Percentiles rank a stretch among this genome's conserved stretches.
phyloP scores from a whole-genome alignment of 2,113 vertebrate species.

The Fukomys damarensis region DNA sequence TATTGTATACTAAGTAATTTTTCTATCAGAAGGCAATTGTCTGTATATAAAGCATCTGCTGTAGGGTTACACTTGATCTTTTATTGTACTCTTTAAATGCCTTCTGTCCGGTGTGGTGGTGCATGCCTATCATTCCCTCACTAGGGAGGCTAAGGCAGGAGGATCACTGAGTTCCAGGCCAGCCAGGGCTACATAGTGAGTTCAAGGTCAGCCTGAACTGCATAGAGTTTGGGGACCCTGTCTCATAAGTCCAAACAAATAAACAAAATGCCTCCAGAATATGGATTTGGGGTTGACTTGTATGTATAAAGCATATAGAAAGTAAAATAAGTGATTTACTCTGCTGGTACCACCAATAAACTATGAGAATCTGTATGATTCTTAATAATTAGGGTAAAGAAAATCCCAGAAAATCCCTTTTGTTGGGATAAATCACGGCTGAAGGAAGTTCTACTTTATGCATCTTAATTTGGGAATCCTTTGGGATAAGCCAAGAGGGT shows the following conservation, averaged over 20 bases:
- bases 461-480: neutral
- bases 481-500: neutral
- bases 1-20: neutral
- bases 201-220: neutral
- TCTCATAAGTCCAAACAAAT: neutral
- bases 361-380: neutral
- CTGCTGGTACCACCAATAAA: neutral
- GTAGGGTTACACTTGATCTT: neutral
- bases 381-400: neutral
- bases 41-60: neutral
- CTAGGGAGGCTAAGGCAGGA: neutral
- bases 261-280: neutral
- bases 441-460: neutral
- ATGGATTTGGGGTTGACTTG: neutral
- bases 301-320: neutral
- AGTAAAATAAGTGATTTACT: slow-evolving; percentile 6
- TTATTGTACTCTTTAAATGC: neutral
- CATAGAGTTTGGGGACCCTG: neutral
- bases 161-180: neutral
- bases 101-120: neutral
- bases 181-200: neutral
- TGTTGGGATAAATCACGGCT: neutral
- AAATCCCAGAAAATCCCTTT: slow-evolving; percentile 37
- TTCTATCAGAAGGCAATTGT: neutral
- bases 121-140: neutral